These are phyloP conservation scores for Zaprionus bogoriensis DNA, from an alignment of 2,888 invertebrate genomes.

Conservation along the genomic window DNA sequence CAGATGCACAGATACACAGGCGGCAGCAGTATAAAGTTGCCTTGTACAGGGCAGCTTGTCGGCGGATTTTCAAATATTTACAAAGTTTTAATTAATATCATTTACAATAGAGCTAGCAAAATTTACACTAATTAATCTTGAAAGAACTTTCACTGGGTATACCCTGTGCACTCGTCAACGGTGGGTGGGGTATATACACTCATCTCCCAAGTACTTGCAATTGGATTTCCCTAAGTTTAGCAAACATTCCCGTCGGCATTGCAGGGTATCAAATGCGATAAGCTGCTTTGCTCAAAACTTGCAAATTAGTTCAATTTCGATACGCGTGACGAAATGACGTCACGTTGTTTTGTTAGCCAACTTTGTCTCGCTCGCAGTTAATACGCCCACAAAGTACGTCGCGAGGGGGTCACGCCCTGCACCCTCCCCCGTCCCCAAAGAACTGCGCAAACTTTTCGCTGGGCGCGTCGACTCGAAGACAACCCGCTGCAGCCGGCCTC, in stretches of 20 bases:
- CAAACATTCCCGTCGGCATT: no score
- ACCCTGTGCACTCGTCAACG: neutral
- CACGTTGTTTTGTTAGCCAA: neutral
- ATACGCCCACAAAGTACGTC: neutral
- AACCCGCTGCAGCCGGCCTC: neutral
- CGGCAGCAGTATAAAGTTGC: no score
- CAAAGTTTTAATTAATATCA: slow-evolving; percentile 15
- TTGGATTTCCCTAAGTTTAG: no score
- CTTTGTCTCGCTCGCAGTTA: neutral
- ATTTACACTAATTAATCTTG: neutral
- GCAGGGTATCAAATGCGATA: neutral
- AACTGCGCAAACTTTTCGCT: neutral
- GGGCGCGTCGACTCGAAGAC: no score
- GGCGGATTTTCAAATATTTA: neutral
- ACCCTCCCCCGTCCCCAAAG: no score
- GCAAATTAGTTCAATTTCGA: neutral
- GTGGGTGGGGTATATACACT: no score
- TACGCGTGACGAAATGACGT: neutral
- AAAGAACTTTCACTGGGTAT: neutral
- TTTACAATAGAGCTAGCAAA: slow-evolving; percentile 1
- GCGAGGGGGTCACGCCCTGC: neutral
- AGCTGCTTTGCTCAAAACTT: no score
- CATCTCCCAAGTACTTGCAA: no score
- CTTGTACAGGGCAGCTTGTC: neutral
- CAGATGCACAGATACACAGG: no score